Conservation (phyloP, 2,113 vertebrate species). For the Lepisosteus osseus region DNA sequence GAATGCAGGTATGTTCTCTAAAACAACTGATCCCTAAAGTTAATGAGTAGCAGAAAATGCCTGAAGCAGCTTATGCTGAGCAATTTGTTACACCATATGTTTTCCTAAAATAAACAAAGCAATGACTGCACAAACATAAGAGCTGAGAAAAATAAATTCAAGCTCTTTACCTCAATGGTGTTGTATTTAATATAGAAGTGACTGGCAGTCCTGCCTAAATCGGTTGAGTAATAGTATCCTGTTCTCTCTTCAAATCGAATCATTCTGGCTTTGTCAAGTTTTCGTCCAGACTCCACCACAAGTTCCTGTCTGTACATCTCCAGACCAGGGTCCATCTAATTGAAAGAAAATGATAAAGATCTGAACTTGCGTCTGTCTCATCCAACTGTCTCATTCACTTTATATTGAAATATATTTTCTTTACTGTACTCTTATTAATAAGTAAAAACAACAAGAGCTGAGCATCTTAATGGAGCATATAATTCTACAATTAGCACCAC, state of each 20-base stretch:
- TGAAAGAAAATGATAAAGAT: not conserved
- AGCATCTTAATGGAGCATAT: too few relatives aligned
- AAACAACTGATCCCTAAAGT: not conserved
- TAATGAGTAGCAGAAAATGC: too few relatives aligned
- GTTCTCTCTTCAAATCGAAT: constrained; percentile 96
- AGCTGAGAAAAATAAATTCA: not conserved
- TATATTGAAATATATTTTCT: too few relatives aligned
- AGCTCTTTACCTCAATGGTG: constrained; percentile 85
- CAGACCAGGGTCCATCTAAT: constrained; percentile 85
- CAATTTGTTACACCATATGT: too few relatives aligned
- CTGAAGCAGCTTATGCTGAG: too few relatives aligned
- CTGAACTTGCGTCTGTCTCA: too few relatives aligned
- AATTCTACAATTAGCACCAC: too few relatives aligned
- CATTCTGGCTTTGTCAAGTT: constrained; percentile 93
- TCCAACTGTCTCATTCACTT: too few relatives aligned
- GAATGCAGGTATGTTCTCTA: too few relatives aligned
- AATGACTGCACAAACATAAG: not conserved
- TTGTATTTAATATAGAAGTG: constrained; percentile 98
- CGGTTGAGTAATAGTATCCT: constrained; percentile 92
- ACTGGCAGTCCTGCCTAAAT: constrained; percentile 91
- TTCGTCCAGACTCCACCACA: constrained; percentile 84
- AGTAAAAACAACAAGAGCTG: too few relatives aligned
- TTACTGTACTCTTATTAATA: too few relatives aligned
- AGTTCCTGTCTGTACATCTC: constrained; percentile 87
- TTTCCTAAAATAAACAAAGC: not conserved